Evolutionary conservation across 2,888 invertebrate species (phyloP).

Genomic region (Euplagia quadripunctaria): DNA sequence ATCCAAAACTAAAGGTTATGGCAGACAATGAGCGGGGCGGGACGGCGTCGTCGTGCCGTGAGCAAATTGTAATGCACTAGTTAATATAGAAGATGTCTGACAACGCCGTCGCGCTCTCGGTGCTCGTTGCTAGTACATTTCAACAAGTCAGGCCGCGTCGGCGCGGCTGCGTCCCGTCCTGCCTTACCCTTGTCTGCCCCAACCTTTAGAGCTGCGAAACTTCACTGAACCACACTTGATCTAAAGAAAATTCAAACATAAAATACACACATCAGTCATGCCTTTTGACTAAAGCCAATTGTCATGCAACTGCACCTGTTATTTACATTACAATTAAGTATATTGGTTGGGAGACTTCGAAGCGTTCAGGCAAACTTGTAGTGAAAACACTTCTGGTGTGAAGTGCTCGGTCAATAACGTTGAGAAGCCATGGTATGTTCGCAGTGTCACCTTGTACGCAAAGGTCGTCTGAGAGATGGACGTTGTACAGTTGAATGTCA

Average conservation of each 20-base stretch:
- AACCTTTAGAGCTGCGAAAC: not conserved
- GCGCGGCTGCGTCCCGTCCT: too few relatives aligned
- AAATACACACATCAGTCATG: slow-evolving; percentile 1
- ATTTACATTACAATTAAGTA: slow-evolving; percentile 49
- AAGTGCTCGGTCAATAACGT: slow-evolving; percentile 57
- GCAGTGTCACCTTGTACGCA: slow-evolving; percentile 36
- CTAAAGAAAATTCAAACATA: not conserved
- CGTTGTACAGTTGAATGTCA: slow-evolving; percentile 8
- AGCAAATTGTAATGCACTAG: too few relatives aligned
- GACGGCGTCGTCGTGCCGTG: too few relatives aligned
- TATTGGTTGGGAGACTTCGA: slow-evolving; percentile 1
- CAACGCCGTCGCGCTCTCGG: too few relatives aligned
- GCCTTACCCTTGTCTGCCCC: too few relatives aligned
- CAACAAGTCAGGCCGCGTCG: too few relatives aligned
- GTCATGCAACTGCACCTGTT: slow-evolving; percentile 19
- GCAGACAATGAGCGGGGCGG: too few relatives aligned
- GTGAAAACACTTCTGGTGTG: slow-evolving; percentile 44
- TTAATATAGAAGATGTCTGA: too few relatives aligned
- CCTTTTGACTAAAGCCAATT: slow-evolving; percentile 20
- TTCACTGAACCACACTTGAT: not conserved
- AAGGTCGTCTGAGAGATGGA: slow-evolving; percentile 16
- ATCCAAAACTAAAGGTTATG: too few relatives aligned
- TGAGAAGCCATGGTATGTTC: slow-evolving; percentile 34
- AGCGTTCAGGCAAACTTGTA: slow-evolving; percentile 30
- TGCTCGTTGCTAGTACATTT: too few relatives aligned